Evolutionary conservation across 2,888 invertebrate genomes (phyloP), one percentile per base, ranked within the genome.

Genomic region (Halocaridina rubra): DNA sequence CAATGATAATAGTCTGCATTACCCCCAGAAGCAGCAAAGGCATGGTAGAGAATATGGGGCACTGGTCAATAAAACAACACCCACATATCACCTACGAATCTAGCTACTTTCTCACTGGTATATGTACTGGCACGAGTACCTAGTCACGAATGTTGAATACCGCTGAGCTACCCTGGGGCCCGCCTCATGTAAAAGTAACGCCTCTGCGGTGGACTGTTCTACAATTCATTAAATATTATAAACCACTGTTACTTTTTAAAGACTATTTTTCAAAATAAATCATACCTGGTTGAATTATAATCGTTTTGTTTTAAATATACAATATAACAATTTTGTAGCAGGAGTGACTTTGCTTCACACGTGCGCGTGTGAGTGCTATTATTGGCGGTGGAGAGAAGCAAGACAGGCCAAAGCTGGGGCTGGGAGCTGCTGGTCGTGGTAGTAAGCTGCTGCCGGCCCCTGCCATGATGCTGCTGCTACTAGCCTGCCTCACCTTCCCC

Each of bases 261-360:
- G n/a, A n/a, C n/a, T n/a, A n/a, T n/a, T 74, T 81, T 53, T 76
- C 81, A 75, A 81, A 86, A 86, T 81, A 81, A 81, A 81, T 81
- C 81, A 72, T 78, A 86, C 77, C 81, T 81, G 75, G 85, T 71
- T 85, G 75, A 85, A 76, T 85, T 81, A 86, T 81, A 78, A 81
- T 78, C 75, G 75, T 84, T 84, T 84, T 84, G 84, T 84, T 80
- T 29, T 77, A 72, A 74, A 64, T 80, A 79, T 74, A 84, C 79
- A 79, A 84, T 84, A 84, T 84, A 84, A 84, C 80, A 84, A 84
- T 84, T 84, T 84, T 80, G 84, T 80, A 84, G 84, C 80, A 84
- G 79, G 80, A 80, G 80, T 84, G 82, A 84, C 82, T 82, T 75
- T 80, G 80, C 86, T 82, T 79, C 86, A 84, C 82, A 80, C 80